Evolutionary conservation across 2,113 vertebrate genomes (phyloP), one percentile per base, ranked within the genome.

Genomic region (Siniperca knerii): DNA sequence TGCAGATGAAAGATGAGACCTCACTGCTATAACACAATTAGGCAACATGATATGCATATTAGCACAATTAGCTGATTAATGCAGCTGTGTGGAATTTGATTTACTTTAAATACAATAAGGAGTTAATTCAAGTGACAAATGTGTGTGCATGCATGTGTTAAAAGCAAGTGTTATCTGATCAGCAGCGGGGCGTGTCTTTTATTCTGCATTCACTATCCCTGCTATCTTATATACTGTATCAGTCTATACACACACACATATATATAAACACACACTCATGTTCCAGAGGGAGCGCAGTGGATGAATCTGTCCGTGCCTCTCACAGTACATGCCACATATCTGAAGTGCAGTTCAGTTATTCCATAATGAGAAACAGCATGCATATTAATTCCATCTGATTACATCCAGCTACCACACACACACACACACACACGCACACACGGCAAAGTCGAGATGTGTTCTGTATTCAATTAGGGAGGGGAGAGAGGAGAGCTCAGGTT

Each of bases 351-450:
- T 89, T 92, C 79, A 86, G 88, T 92, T 92, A 92, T 92, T 93
- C 86, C 81, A 89, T 95, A 95, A 95, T 95, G 94, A 93, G 93
- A 94, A 95, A 91, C 94, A 94, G 94, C 89, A 91, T 93, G 94
- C 90, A 93, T 93, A 91, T 94, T 95, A 95, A 95, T 94, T 93
- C 87, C 91, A 92, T 92, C 92, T 94, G 94, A 95, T 95, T 95
- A 93, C 92, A 93, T 86, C 87, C 93, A 81, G 83, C 87, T 48
- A 55, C 67, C 72, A 16, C 87, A 33, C 75, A 78, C 77, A 73
- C 86, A 82, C 82, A 70, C 83, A 75, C 81, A 60, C 78, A 66
- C 68, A 67, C 82, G 71, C 60, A 58, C 68, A 57, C 66, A 25
- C 68, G 33, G 84, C 82, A 69, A 68, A 87, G 90, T 83, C 50